Evolutionary conservation across 2,113 vertebrate species (phyloP).

Genomic region (Rhinopomastus cyanomelas): DNA sequence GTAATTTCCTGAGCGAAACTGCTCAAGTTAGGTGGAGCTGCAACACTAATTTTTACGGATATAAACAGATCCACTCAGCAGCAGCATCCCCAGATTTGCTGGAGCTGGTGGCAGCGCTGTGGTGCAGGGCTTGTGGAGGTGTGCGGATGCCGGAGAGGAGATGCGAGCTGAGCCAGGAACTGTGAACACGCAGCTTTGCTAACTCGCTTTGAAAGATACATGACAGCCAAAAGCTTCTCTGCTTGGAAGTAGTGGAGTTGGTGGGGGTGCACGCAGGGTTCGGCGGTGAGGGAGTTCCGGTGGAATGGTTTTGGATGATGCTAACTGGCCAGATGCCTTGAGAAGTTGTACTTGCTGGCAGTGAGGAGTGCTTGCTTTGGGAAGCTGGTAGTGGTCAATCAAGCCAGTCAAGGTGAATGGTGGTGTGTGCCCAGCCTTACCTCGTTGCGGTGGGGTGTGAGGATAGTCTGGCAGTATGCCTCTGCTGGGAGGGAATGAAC

Average conservation of each 20-base stretch:
- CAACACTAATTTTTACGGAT: conserved; percentile 68
- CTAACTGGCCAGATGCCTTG: background rate
- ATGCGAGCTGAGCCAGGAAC: background rate
- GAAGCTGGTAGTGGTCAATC: background rate
- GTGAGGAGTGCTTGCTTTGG: background rate
- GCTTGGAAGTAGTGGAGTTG: background rate
- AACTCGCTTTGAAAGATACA: conserved; percentile 31
- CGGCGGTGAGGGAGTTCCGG: background rate
- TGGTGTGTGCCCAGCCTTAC: fast-evolving
- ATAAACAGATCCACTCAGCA: conserved; percentile 29
- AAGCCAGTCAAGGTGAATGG: background rate
- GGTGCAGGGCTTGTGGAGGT: background rate
- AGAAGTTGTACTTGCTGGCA: background rate
- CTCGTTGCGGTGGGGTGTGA: fast-evolving
- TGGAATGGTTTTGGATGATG: background rate
- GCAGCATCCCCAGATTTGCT: background rate
- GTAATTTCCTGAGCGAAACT: conserved; percentile 55
- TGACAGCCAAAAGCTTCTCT: conserved; percentile 27
- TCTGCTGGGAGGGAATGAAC: background rate
- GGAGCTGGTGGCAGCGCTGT: conserved; percentile 22
- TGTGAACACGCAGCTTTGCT: background rate
- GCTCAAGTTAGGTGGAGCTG: conserved; percentile 72
- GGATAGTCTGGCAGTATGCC: background rate
- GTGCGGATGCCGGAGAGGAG: background rate
- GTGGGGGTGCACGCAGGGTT: background rate